phyloP scores from a whole-genome alignment of 2,113 vertebrate genomes.

The Craseonycteris thonglongyai region DNA sequence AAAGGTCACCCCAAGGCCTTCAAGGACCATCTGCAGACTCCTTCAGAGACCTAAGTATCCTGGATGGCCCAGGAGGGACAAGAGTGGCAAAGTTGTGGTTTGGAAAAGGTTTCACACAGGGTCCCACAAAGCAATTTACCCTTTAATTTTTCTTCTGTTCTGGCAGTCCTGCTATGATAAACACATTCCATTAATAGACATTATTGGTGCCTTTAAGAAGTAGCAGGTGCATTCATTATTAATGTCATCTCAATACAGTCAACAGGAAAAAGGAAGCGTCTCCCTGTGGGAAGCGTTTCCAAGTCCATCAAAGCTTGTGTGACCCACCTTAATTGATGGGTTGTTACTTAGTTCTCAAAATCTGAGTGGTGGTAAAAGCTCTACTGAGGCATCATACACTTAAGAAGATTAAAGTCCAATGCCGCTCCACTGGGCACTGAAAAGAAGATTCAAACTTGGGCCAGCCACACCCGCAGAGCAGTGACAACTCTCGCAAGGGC shows the following conservation, averaged over 20 bases:
- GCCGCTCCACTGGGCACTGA: not conserved
- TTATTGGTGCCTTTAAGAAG: not conserved
- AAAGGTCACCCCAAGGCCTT: not conserved
- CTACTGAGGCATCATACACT: not conserved
- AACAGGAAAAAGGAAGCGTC: not conserved
- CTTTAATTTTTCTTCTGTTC: not conserved
- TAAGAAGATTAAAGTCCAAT: not conserved
- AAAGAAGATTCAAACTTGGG: not conserved
- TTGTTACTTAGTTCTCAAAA: not conserved
- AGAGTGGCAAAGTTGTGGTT: not conserved
- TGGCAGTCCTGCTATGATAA: not conserved
- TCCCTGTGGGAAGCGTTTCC: not conserved
- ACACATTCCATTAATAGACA: conserved; percentile 33
- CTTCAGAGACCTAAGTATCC: not conserved
- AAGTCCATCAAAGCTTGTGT: not conserved
- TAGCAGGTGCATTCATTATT: conserved; percentile 26
- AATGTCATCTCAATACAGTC: not conserved
- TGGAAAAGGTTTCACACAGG: not conserved
- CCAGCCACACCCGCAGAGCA: not conserved
- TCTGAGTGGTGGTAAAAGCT: not conserved
- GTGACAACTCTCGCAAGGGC: fast-evolving
- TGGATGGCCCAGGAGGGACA: not conserved
- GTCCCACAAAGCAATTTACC: not conserved
- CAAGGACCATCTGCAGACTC: not conserved
- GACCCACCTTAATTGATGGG: not conserved